A percentile compares a stretch with the other conserved stretches of the same genome.
Evolutionary conservation across 2,113 vertebrate species (phyloP).

Genomic region (Tupaia chinensis): DNA sequence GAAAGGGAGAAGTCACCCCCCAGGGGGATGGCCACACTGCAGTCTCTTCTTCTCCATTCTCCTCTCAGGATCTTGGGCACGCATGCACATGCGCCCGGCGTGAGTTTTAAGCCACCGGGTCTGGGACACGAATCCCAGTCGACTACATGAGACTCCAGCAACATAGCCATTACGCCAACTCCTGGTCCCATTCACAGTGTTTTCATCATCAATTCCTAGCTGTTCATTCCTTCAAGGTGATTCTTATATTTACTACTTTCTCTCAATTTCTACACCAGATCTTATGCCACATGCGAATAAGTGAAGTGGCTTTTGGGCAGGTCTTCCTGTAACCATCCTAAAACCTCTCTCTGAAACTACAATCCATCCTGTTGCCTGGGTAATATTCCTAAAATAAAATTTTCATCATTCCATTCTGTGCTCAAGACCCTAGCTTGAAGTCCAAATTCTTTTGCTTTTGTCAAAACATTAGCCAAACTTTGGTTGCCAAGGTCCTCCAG

Average conservation of each 20-base stretch:
- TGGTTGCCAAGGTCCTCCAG: neutral
- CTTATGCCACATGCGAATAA: neutral
- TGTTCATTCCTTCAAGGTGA: conserved; percentile 15
- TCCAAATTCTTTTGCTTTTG: conserved; percentile 33
- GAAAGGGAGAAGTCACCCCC: too few relatives aligned
- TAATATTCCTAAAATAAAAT: conserved; percentile 19
- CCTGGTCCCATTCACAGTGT: neutral
- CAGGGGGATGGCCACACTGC: too few relatives aligned
- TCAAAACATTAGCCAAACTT: conserved; percentile 46
- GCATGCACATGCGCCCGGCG: too few relatives aligned
- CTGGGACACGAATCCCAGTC: too few relatives aligned
- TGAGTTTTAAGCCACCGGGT: too few relatives aligned
- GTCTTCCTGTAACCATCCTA: neutral
- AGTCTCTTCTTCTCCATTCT: too few relatives aligned
- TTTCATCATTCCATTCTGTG: conserved; percentile 1
- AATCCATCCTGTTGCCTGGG: neutral
- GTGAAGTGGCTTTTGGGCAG: neutral
- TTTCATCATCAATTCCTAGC: neutral
- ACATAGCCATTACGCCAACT: too few relatives aligned
- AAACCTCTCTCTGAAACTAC: neutral
- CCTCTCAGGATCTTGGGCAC: too few relatives aligned
- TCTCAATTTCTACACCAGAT: conserved; percentile 12
- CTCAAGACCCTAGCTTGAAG: neutral
- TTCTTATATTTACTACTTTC: neutral
- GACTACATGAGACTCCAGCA: too few relatives aligned